These are phyloP conservation scores for Chloroclystis v-ata DNA, from an alignment of 2,888 invertebrate species.

Conservation along the genomic window DNA sequence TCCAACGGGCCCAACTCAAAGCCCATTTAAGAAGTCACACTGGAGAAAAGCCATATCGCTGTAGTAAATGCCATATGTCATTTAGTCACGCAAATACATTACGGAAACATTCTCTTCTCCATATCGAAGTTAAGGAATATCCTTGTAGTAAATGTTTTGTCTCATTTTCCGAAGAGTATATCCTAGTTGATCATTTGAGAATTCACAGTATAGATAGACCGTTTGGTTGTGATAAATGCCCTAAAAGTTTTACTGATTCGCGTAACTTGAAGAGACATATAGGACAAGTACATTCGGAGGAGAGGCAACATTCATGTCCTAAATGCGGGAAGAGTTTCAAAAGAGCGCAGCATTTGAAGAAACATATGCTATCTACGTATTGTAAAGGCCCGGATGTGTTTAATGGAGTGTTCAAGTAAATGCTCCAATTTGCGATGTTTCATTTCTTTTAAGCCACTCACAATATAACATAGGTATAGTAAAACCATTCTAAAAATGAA, in stretches of 20 bases:
- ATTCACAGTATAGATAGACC: constrained; percentile 6
- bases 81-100: constrained; percentile 8
- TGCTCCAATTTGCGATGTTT: too few relatives aligned
- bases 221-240: constrained; percentile 5
- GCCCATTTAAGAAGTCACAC: constrained; percentile 11
- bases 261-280: constrained; percentile 6
- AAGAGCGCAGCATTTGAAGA: constrained; percentile 9
- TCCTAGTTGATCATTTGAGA: constrained; percentile 1
- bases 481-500: too few relatives aligned
- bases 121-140: constrained; percentile 3
- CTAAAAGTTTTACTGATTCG: constrained; percentile 5
- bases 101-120: constrained; percentile 6
- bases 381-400: constrained; percentile 1
- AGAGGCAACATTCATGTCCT: constrained; percentile 2
- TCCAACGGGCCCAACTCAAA: constrained; percentile 9
- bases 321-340: constrained; percentile 9
- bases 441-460: too few relatives aligned
- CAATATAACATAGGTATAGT: too few relatives aligned
- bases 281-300: constrained; percentile 4
- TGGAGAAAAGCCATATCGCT: constrained; percentile 7
- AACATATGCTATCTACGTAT: constrained; percentile 5
- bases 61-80: constrained; percentile 3
- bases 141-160: constrained; percentile 5
- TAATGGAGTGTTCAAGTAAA: too few relatives aligned
- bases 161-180: constrained; percentile 4